Base-by-base conservation (phyloP, 2,888 invertebrate species). In the Folsomia manolachei region DNA sequence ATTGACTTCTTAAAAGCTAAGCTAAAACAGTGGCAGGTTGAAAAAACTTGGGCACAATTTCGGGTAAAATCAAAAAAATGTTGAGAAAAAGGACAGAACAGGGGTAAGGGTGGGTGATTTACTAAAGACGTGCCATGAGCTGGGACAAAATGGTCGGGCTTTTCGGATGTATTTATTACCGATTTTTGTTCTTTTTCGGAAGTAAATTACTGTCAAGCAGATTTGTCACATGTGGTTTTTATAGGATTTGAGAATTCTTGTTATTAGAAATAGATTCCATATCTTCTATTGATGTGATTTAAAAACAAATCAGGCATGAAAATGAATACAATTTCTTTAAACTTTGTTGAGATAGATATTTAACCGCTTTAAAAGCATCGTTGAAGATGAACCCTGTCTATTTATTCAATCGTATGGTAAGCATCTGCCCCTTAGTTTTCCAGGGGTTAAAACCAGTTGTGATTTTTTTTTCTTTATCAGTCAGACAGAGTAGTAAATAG, bases 141-240 rank as follows among this genome's bases (percentile, higher is more conserved):
- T 39, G 14, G 39, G 39, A 14, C 7, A 56, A n/a, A 21, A 56
- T 21, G 21, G 18, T 56, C n/a, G 11, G 11, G 18, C 19, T 19
- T 56, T 56, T 56, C n/a, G 21, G 21, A 56, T 19, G 56, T 56
- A 56, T 56, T 56, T 56, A 56, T 56, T 56, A 4, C 56, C 56
- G 19, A 18, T 56, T 56, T 18, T 18, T 7, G 7, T 14, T 14
- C 39, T 39, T 14, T 39, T 39, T 19, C 7, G 18, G n/a, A 56
- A 56, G 11, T 56, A 56, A 56, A 56, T 56, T 56, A 56, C 56
- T 56, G 56, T 51, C 51, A 51, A 51, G n/a, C n/a, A n/a, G 51
- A 51, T 51, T 18, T 51, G 51, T 56, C 56, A 18, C 56, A 56
- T 56, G 56, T 56, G 56, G 56, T n/a, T 7, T 7, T 56, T 56